These are phyloP conservation scores for Anastatus disparis DNA, from an alignment of 1,140 invertebrate species.

Conservation along the genomic window DNA sequence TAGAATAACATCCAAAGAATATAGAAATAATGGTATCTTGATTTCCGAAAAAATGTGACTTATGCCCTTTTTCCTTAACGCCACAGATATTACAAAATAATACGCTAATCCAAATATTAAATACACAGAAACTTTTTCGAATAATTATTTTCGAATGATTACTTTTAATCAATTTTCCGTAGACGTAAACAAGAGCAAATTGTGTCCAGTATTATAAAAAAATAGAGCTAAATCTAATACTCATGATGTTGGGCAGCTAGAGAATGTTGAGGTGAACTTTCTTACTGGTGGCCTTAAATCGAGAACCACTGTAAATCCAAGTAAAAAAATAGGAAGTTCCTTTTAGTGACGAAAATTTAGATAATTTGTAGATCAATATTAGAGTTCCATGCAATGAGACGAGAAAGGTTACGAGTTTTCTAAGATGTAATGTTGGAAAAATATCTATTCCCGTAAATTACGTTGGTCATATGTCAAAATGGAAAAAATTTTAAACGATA, in stretches of 20 bases:
- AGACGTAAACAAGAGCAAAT: slow-evolving; percentile 29
- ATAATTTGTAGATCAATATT: slow-evolving; percentile 10
- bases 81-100: too few species aligned
- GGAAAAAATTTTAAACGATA: slow-evolving; percentile 12
- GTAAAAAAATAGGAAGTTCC: not conserved
- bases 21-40: too few species aligned
- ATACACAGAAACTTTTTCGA: too few species aligned
- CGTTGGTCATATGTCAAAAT: not conserved
- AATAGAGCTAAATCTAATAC: not conserved
- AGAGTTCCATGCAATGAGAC: not conserved
- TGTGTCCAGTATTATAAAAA: slow-evolving; percentile 9
- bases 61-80: too few species aligned
- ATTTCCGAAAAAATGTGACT: too few species aligned
- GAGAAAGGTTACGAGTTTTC: slow-evolving; percentile 29
- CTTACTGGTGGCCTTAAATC: not conserved
- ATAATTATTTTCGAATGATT: too few species aligned
- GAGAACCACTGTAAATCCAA: not conserved
- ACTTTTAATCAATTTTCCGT: too few species aligned
- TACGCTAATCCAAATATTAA: too few species aligned
- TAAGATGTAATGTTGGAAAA: slow-evolving; percentile 10
- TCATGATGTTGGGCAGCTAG: not conserved
- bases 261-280: not conserved
- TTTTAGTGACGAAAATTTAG: slow-evolving; percentile 15
- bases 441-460: slow-evolving; percentile 1
- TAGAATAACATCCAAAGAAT: too few species aligned